A percentile compares a stretch with the other conserved stretches of the same genome.
These are phyloP conservation scores for Drosophila neoperkinsi DNA, from an alignment of 2,888 invertebrate species.

Conservation along the genomic window DNA sequence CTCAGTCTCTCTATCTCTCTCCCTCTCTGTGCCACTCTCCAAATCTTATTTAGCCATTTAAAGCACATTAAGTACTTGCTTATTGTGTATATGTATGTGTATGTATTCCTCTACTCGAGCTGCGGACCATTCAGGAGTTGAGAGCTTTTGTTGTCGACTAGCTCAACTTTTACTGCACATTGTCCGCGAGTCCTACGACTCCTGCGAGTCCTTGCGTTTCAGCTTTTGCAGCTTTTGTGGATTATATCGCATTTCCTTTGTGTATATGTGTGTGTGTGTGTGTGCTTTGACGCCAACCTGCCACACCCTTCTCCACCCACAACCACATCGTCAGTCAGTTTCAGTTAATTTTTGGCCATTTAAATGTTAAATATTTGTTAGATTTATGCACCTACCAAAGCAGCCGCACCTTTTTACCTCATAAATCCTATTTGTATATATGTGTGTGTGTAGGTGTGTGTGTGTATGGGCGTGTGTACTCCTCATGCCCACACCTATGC, in stretches of 20 bases:
- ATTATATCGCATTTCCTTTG: slow-evolving; percentile 64
- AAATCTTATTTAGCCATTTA: slow-evolving; percentile 61
- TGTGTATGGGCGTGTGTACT: not conserved
- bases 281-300: not conserved
- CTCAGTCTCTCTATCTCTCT: not conserved
- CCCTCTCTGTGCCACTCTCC: not conserved
- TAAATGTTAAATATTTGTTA: slow-evolving; percentile 76
- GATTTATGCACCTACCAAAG: slow-evolving; percentile 54
- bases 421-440: slow-evolving; percentile 39
- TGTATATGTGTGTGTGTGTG: not conserved
- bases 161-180: slow-evolving; percentile 66
- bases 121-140: slow-evolving; percentile 52
- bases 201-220: slow-evolving; percentile 41
- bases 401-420: slow-evolving; percentile 25
- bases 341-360: slow-evolving; percentile 73
- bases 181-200: slow-evolving; percentile 29
- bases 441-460: slow-evolving; percentile 7
- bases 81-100: slow-evolving; percentile 10
- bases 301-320: not conserved
- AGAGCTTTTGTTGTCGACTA: slow-evolving; percentile 49
- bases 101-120: slow-evolving; percentile 19
- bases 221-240: slow-evolving; percentile 59
- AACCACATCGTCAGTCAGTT: slow-evolving; percentile 38
- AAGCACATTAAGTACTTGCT: slow-evolving; percentile 68
- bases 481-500: not conserved